Evolutionary conservation across 2,797 vertebrate species (phyloP).

Genomic region (Cossypha niveicapilla): DNA sequence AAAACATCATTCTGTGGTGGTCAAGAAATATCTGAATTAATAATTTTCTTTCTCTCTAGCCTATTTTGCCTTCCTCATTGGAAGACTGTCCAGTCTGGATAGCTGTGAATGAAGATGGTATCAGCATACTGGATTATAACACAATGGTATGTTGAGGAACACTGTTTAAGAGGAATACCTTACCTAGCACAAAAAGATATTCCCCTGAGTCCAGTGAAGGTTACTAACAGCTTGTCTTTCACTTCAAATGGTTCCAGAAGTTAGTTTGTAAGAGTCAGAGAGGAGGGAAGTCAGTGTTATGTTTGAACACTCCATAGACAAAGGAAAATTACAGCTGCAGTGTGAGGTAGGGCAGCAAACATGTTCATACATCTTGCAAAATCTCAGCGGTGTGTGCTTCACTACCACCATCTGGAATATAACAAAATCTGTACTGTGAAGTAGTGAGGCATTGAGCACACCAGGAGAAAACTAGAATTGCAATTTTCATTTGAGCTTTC

Average conservation of each 20-base stretch:
- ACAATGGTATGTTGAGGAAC: conserved; percentile 82
- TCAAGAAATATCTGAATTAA: not conserved
- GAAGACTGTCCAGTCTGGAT: conserved; percentile 86
- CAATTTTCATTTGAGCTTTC: not conserved
- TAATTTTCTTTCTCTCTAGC: conserved; percentile 73
- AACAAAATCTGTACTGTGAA: not conserved
- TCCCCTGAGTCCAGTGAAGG: not conserved
- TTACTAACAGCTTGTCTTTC: conserved; percentile 11
- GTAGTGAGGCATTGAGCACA: not conserved
- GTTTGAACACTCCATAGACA: not conserved
- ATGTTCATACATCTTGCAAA: not conserved
- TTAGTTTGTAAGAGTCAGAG: conserved; percentile 26
- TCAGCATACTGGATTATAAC: conserved; percentile 86
- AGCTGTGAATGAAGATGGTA: conserved; percentile 91
- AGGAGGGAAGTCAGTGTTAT: not conserved
- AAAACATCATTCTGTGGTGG: not conserved
- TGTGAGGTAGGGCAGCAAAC: not conserved
- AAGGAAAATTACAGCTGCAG: not conserved
- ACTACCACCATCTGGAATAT: not conserved
- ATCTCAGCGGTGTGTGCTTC: not conserved
- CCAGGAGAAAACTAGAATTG: not conserved
- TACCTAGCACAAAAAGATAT: not conserved
- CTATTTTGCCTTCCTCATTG: conserved; percentile 77
- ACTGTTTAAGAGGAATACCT: not conserved
- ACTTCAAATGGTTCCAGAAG: conserved; percentile 2